phyloP scores from a whole-genome alignment of 2,888 invertebrate genomes.

The Celastrina argiolus region DNA sequence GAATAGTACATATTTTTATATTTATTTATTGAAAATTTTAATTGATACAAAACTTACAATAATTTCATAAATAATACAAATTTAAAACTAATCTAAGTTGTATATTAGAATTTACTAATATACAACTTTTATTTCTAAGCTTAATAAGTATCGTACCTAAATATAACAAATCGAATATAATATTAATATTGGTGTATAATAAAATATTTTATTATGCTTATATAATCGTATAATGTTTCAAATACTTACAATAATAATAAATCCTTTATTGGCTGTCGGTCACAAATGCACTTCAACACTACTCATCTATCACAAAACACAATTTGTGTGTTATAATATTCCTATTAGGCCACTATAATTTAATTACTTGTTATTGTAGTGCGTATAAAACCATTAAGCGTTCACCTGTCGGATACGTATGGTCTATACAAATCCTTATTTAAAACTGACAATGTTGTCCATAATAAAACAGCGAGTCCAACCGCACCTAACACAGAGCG shows the following conservation, averaged over 20 bases:
- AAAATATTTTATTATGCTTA: conserved; percentile 25
- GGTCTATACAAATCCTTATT: conserved; percentile 77
- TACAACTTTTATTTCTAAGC: no score
- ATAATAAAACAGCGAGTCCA: conserved; percentile 65
- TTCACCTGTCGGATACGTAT: conserved; percentile 71
- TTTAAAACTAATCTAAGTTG: no score
- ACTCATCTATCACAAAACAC: conserved; percentile 56
- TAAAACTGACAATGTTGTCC: conserved; percentile 76
- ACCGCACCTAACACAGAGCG: conserved; percentile 62
- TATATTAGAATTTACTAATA: no score
- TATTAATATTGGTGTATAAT: background rate
- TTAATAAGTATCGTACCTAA: no score
- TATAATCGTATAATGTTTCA: background rate
- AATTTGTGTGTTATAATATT: conserved; percentile 55
- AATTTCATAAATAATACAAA: no score
- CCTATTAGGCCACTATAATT: conserved; percentile 56
- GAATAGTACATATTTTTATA: no score
- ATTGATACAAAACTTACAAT: no score
- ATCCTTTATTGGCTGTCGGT: conserved; percentile 52
- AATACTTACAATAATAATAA: conserved; percentile 56
- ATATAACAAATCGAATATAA: no score
- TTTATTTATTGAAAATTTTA: no score
- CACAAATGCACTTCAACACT: conserved; percentile 61
- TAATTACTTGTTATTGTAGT: conserved; percentile 40
- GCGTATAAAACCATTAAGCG: conserved; percentile 44